Evolutionary conservation across 2,888 invertebrate genomes (phyloP).

Genomic region (Alsophila aescularia): DNA sequence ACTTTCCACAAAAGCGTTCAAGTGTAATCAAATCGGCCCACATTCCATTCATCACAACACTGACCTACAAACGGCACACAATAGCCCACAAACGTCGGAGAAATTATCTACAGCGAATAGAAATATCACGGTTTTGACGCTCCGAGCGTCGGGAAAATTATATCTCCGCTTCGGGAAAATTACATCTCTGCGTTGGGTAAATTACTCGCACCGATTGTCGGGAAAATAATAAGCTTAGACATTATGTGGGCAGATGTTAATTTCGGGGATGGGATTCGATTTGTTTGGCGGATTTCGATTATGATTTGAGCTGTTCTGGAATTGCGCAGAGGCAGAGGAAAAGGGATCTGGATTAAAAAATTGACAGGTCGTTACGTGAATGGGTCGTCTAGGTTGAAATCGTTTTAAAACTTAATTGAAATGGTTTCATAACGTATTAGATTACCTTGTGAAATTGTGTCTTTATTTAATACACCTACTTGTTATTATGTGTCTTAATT

Average conservation of each 20-base stretch:
- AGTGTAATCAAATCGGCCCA: slow-evolving; percentile 26
- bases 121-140: slow-evolving; percentile 48
- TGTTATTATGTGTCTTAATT: no score
- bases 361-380: background rate
- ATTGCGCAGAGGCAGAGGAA: background rate
- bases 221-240: slow-evolving; percentile 25
- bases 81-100: slow-evolving; percentile 26
- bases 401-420: no score
- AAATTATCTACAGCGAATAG: slow-evolving; percentile 34
- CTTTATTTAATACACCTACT: no score
- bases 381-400: no score
- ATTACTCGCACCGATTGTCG: slow-evolving; percentile 27
- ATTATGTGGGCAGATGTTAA: slow-evolving; percentile 26
- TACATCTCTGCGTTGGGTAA: slow-evolving; percentile 12
- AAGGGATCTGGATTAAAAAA: background rate
- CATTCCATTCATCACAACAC: slow-evolving; percentile 27
- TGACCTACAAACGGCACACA: slow-evolving; percentile 37
- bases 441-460: no score
- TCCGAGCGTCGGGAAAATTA: slow-evolving; percentile 21
- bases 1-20: slow-evolving; percentile 19
- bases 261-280: slow-evolving; percentile 20
- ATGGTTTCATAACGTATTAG: no score
- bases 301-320: slow-evolving; percentile 10
- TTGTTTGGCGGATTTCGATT: slow-evolving; percentile 23
- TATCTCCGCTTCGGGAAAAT: slow-evolving; percentile 6